Conservation (phyloP, 2,113 vertebrate species). For the Empidonax alnorum region DNA sequence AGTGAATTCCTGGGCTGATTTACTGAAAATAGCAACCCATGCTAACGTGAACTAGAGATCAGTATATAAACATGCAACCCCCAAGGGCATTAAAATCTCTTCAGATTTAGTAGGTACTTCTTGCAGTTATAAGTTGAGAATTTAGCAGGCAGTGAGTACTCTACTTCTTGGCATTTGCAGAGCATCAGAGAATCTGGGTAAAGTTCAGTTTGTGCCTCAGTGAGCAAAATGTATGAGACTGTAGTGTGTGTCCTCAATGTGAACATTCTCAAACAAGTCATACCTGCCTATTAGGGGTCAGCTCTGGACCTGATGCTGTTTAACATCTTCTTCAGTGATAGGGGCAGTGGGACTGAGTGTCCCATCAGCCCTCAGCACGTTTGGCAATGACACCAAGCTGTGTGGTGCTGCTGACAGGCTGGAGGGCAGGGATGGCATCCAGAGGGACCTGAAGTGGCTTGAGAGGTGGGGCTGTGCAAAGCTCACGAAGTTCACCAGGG, state of each 20-base stretch:
- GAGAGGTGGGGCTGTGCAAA: neutral
- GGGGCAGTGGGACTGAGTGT: neutral
- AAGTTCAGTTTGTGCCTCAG: neutral
- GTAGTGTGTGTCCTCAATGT: neutral
- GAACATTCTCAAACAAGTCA: neutral
- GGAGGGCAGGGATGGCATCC: neutral
- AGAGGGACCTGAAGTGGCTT: neutral
- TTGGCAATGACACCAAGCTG: neutral
- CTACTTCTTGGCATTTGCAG: neutral
- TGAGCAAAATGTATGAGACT: accelerated
- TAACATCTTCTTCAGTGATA: neutral
- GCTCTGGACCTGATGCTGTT: neutral
- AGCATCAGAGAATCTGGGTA: neutral
- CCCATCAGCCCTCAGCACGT: neutral
- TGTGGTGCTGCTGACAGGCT: neutral
- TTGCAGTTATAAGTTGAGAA: neutral
- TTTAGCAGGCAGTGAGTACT: neutral
- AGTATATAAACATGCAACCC: neutral
- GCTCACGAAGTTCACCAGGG: neutral
- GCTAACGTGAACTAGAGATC: neutral
- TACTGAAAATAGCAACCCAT: neutral
- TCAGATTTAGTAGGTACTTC: neutral
- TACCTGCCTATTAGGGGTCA: neutral
- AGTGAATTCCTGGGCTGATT: neutral
- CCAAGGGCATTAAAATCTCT: neutral